phyloP scores from a whole-genome alignment of 1,140 invertebrate species.

The Lordiphosa mommai region DNA sequence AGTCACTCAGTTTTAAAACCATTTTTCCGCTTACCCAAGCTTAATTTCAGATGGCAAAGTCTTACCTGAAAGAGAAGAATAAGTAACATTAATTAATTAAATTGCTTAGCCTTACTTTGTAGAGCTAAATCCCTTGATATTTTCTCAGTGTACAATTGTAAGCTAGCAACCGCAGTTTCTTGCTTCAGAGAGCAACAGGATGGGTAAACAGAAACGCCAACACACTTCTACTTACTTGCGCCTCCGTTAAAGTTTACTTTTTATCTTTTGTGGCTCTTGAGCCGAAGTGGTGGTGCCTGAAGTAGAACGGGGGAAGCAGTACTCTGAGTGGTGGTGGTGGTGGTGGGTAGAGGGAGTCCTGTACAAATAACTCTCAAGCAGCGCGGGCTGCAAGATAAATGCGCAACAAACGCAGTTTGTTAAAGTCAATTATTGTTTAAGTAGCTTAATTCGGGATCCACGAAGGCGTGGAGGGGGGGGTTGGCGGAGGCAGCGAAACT shows the following conservation, averaged over 20 bases:
- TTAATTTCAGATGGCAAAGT: too few species aligned
- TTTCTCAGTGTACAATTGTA: slow-evolving; percentile 12
- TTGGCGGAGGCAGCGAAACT: background rate
- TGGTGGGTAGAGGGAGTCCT: background rate
- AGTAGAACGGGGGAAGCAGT: background rate
- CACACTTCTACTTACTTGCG: slow-evolving; percentile 36
- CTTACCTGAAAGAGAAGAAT: too few species aligned
- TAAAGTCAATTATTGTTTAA: slow-evolving; percentile 73
- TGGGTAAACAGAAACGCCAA: slow-evolving; percentile 60
- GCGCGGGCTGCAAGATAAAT: slow-evolving; percentile 56
- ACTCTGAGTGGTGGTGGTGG: background rate
- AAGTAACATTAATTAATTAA: too few species aligned
- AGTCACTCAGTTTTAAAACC: too few species aligned
- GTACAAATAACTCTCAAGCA: slow-evolving; percentile 36
- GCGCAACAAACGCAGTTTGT: slow-evolving; percentile 75
- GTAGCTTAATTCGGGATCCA: slow-evolving; percentile 63
- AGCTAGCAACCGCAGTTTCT: slow-evolving; percentile 25
- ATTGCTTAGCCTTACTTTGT: too few species aligned
- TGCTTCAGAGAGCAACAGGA: slow-evolving; percentile 23
- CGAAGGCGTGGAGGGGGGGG: background rate
- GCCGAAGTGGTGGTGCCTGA: background rate
- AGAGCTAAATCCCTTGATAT: too few species aligned
- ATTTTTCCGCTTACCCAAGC: too few species aligned
- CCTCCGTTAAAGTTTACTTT: slow-evolving; percentile 57
- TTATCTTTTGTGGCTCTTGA: slow-evolving; percentile 60